phyloP scores from a whole-genome alignment of 2,888 invertebrate species.

The Ommatoiulus sabulosus region DNA sequence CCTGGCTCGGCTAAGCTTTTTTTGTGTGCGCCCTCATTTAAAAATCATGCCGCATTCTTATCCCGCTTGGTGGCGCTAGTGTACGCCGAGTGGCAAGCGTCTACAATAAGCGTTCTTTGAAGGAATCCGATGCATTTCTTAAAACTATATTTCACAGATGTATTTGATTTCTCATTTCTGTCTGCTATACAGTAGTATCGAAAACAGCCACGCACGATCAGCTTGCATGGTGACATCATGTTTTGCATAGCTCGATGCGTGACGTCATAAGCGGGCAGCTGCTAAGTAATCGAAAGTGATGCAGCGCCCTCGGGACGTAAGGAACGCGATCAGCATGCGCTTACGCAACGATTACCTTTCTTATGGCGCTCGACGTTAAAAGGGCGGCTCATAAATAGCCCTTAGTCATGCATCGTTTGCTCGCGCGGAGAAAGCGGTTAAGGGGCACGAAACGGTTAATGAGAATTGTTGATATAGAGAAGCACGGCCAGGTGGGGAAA shows the following conservation, averaged over 20 bases:
- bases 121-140: no score
- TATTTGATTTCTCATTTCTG: no score
- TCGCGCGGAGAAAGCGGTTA: background rate
- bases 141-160: no score
- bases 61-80: no score
- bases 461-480: background rate
- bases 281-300: background rate
- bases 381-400: background rate
- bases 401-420: background rate
- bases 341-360: background rate
- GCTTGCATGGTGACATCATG: no score
- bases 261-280: background rate
- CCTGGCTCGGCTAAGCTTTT: no score
- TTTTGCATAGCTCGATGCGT: background rate
- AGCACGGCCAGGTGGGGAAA: background rate
- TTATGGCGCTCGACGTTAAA: background rate
- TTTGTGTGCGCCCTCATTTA: no score
- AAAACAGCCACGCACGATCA: no score
- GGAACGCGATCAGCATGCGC: background rate
- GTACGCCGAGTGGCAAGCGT: no score
- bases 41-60: no score
- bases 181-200: no score
- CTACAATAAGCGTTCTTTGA: no score
- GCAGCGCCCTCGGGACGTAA: background rate
- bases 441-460: constrained; percentile 2